A percentile compares a stretch with the other conserved stretches of the same genome.
Evolutionary conservation across 2,888 invertebrate genomes (phyloP).

Genomic region (Phytoseiulus persimilis): DNA sequence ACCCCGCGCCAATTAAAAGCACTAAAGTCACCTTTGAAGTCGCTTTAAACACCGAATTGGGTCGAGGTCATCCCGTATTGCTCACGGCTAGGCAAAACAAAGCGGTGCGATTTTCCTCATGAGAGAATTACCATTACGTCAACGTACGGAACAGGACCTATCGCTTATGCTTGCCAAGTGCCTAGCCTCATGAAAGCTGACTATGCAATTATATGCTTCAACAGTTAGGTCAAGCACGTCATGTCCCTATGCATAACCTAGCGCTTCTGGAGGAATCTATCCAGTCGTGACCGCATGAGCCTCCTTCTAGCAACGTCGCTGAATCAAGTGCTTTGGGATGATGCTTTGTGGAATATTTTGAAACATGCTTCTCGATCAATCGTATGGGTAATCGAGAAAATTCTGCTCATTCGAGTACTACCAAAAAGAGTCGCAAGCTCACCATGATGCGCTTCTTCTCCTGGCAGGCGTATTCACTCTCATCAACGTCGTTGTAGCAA

Average conservation of each 20-base stretch:
- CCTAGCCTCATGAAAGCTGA: not conserved
- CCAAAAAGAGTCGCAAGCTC: conserved; percentile 48
- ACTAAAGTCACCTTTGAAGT: not conserved
- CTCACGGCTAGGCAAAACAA: not conserved
- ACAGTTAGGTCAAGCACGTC: not conserved
- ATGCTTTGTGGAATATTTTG: too few relatives aligned
- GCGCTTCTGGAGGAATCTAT: not conserved
- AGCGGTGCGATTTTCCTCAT: not conserved
- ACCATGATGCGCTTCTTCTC: conserved; percentile 72
- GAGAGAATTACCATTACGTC: not conserved
- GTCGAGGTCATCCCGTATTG: not conserved
- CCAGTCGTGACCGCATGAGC: not conserved
- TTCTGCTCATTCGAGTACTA: not conserved
- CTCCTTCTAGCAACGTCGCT: too few relatives aligned
- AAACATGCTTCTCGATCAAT: too few relatives aligned
- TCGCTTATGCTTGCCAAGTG: not conserved
- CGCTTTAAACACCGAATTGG: not conserved
- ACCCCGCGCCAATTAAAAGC: not conserved
- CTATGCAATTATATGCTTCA: not conserved
- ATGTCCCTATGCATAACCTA: not conserved
- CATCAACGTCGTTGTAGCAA: conserved; percentile 70
- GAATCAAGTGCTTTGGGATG: too few relatives aligned
- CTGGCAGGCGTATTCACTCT: conserved; percentile 68
- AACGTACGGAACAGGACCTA: not conserved
- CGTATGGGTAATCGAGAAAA: too few relatives aligned